Percentiles rank a stretch among this genome's conserved stretches.
Conservation (phyloP, 2,888 invertebrate species). For the Sicus ferrugineus region DNA sequence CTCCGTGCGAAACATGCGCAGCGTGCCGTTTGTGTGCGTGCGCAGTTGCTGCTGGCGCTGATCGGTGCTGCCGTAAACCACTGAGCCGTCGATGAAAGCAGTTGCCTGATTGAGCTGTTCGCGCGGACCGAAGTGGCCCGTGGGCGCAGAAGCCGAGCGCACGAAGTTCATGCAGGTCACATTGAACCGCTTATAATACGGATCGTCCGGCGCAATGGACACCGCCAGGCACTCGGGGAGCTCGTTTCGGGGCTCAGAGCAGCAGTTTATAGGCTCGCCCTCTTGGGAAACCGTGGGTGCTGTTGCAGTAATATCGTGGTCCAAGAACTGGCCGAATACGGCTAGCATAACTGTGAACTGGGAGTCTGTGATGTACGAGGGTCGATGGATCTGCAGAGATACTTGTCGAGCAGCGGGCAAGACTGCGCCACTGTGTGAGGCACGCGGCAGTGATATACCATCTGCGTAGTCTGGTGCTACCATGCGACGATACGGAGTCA, state of each 20-base stretch:
- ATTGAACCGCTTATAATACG: slow-evolving; percentile 73
- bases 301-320: slow-evolving; percentile 87
- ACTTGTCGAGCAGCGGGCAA: slow-evolving; percentile 81
- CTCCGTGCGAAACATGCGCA: slow-evolving; percentile 72
- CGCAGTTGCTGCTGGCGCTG: slow-evolving; percentile 67
- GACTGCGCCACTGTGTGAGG: slow-evolving; percentile 57
- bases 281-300: slow-evolving; percentile 77
- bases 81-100: slow-evolving; percentile 84
- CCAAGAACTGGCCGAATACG: slow-evolving; percentile 88
- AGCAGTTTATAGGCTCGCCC: slow-evolving; percentile 78
- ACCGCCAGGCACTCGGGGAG: slow-evolving; percentile 88
- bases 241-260: slow-evolving; percentile 60
- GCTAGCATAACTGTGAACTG: slow-evolving; percentile 85
- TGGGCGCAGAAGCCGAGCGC: slow-evolving; percentile 80
- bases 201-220: slow-evolving; percentile 71
- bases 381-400: slow-evolving; percentile 76
- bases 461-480: slow-evolving; percentile 80
- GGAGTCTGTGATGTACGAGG: slow-evolving; percentile 76
- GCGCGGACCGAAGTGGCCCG: slow-evolving; percentile 79
- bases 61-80: slow-evolving; percentile 77
- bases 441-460: slow-evolving; percentile 74
- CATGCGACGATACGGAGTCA: slow-evolving; percentile 76
- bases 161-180: slow-evolving; percentile 86
- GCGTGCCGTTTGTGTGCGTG: slow-evolving; percentile 67
- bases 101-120: slow-evolving; percentile 87